Evolutionary conservation across 2,888 invertebrate genomes (phyloP).

Genomic region (Leptura quadrifasciata): DNA sequence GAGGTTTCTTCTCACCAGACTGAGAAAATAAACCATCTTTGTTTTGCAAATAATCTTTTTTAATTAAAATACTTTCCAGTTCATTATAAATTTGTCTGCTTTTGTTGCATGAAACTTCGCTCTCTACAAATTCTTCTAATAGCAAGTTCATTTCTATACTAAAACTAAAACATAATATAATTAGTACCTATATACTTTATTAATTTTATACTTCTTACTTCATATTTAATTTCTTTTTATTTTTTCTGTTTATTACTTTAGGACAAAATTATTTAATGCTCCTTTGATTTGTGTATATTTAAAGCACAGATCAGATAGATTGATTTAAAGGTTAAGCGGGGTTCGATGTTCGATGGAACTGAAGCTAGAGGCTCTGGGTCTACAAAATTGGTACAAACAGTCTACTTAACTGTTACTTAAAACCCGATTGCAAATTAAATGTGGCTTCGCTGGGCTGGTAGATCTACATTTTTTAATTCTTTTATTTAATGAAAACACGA

Average conservation of each 20-base stretch:
- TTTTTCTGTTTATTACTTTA: not conserved
- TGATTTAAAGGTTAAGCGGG: too few relatives aligned
- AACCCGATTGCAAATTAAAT: too few relatives aligned
- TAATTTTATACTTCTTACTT: not conserved
- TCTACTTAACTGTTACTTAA: too few relatives aligned
- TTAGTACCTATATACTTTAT: not conserved
- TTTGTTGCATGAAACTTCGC: constrained; percentile 35
- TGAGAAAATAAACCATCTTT: constrained; percentile 9
- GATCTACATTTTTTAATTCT: too few relatives aligned
- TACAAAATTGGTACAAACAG: too few relatives aligned
- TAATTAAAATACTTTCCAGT: constrained; percentile 39
- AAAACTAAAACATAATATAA: not conserved
- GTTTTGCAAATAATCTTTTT: constrained; percentile 31
- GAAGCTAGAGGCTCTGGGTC: too few relatives aligned
- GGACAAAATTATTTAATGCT: not conserved
- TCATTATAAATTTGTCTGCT: constrained; percentile 39
- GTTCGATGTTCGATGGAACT: too few relatives aligned
- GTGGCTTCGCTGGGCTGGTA: too few relatives aligned
- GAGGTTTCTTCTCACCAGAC: constrained; percentile 30
- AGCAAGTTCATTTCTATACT: not conserved
- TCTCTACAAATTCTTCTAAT: constrained; percentile 28
- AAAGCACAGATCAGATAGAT: too few relatives aligned
- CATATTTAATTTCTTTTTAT: not conserved
- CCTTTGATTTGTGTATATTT: too few relatives aligned
- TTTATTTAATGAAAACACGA: not conserved